Percentiles rank a stretch among this genome's conserved stretches.
phyloP scores from a whole-genome alignment of 1,140 invertebrate species.

The Aphidius gifuensis region DNA sequence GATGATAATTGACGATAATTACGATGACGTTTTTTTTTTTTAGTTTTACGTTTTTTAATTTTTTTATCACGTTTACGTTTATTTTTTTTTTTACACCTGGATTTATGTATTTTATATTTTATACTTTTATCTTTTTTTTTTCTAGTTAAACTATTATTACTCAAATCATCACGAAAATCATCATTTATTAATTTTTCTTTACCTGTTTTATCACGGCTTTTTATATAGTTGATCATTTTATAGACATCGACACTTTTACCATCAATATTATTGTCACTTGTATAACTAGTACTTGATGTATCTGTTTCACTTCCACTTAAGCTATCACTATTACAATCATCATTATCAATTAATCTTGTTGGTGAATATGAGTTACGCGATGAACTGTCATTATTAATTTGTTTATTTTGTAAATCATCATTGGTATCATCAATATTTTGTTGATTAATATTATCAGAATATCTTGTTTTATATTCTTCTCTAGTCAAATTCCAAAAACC shows the following conservation, averaged over 20 bases:
- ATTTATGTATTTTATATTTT: conserved; percentile 35
- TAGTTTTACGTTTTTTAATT: conserved; percentile 33
- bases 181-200: conserved; percentile 48
- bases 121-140: conserved; percentile 41
- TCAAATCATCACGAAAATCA: conserved; percentile 50
- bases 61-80: conserved; percentile 19
- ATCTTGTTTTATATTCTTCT: conserved; percentile 51
- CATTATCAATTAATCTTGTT: neutral
- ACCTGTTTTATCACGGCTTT: conserved; percentile 49
- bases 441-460: conserved; percentile 24
- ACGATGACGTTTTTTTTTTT: conserved; percentile 26
- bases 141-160: conserved; percentile 45
- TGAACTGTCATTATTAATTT: neutral
- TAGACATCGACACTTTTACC: conserved; percentile 35
- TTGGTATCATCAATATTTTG: neutral
- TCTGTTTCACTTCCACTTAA: conserved; percentile 9
- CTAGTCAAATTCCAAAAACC: conserved; percentile 48
- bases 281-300: conserved; percentile 21
- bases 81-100: conserved; percentile 30
- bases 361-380: neutral
- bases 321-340: neutral
- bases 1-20: neutral
- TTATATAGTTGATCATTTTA: conserved; percentile 47
- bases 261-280: conserved; percentile 26
- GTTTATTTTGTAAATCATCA: neutral